These are phyloP conservation scores for Takifugu flavidus DNA, from an alignment of 2,113 vertebrate genomes.

Conservation along the genomic window DNA sequence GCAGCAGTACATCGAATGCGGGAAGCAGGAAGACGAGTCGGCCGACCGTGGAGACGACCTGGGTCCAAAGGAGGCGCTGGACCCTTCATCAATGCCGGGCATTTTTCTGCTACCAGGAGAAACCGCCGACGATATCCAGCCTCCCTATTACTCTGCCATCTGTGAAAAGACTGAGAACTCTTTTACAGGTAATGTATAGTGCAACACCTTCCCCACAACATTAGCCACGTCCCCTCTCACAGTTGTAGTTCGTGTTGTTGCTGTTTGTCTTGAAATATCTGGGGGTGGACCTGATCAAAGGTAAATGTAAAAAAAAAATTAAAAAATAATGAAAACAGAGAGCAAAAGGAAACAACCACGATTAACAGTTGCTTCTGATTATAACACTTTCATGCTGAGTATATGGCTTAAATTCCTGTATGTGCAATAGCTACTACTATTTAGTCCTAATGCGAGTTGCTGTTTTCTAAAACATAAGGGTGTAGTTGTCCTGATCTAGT, in stretches of 20 bases:
- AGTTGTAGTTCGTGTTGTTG: conserved; percentile 29
- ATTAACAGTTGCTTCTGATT: conserved; percentile 42
- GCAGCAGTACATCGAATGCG: conserved; percentile 67
- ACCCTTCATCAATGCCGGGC: conserved; percentile 18
- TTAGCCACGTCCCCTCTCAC: conserved; percentile 10
- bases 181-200: conserved; percentile 83
- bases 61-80: conserved; percentile 14
- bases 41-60: conserved; percentile 15
- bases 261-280: conserved; percentile 48
- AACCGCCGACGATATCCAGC: conserved; percentile 51
- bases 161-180: conserved; percentile 76
- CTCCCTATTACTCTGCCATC: conserved; percentile 71
- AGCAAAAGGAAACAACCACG: conserved; percentile 40
- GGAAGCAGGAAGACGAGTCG: conserved; percentile 27
- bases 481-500: conserved; percentile 45
- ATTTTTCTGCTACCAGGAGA: conserved; percentile 44
- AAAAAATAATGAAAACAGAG: conserved; percentile 24
- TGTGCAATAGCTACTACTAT: conserved; percentile 73
- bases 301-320: conserved; percentile 1
- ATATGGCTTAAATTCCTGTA: conserved; percentile 74
- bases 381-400: conserved; percentile 42
- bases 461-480: conserved; percentile 37
- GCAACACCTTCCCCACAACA: conserved; percentile 32
- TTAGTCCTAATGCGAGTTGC: conserved; percentile 34
- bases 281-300: conserved; percentile 48